Evolutionary conservation across 1,140 invertebrate species (phyloP).

Genomic region (Ceratina calcarata): DNA sequence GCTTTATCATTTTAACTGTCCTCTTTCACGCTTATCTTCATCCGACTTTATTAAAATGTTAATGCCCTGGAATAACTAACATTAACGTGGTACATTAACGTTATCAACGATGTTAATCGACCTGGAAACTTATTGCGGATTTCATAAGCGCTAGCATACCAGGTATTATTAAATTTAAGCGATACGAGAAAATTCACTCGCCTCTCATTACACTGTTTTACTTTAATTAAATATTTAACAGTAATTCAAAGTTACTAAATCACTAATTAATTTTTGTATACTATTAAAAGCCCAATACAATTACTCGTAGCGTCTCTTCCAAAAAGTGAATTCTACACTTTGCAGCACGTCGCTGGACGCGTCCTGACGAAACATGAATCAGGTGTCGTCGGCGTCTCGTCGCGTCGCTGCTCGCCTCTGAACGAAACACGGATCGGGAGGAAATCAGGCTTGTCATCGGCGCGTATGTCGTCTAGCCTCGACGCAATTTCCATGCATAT

Average conservation of each 20-base stretch:
- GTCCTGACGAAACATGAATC: neutral
- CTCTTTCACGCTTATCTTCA: neutral
- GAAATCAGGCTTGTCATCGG: conserved; percentile 57
- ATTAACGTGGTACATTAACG: neutral
- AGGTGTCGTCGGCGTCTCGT: neutral
- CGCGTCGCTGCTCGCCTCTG: neutral
- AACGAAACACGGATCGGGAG: conserved; percentile 42
- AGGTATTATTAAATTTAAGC: no score
- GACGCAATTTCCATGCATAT: conserved; percentile 66
- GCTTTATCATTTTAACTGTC: neutral
- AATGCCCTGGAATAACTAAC: neutral
- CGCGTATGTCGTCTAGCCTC: conserved; percentile 35
- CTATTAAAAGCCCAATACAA: no score
- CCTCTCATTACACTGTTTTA: no score
- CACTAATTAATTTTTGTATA: no score
- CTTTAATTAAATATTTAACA: no score
- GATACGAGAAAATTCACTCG: no score
- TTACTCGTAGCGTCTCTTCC: no score
- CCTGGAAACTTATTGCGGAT: no score
- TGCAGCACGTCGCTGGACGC: no score
- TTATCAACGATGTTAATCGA: conserved; percentile 2
- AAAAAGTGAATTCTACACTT: no score
- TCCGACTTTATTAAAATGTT: conserved; percentile 2
- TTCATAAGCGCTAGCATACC: no score
- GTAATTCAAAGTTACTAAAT: no score